Conservation (phyloP, 2,797 vertebrate species). For the Discoglossus pictus region DNA sequence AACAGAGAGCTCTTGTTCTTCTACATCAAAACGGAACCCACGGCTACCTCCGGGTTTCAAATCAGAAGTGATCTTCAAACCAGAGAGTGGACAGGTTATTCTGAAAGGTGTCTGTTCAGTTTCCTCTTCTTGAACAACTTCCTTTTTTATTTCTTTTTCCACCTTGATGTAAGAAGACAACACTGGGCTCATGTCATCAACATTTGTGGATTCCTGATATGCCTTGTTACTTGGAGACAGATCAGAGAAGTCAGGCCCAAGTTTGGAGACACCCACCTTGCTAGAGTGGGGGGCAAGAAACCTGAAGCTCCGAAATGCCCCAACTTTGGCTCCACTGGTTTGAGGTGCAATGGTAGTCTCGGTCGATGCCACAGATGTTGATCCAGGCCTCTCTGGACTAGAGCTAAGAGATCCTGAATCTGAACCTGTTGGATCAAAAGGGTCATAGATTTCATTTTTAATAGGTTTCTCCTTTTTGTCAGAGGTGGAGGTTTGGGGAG, state of each 20-base stretch:
- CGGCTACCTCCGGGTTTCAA: constrained; percentile 39
- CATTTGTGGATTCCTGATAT: constrained; percentile 40
- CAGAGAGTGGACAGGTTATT: constrained; percentile 32
- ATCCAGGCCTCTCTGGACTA: constrained; percentile 69
- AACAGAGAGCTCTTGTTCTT: constrained; percentile 60
- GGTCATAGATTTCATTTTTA: constrained; percentile 88
- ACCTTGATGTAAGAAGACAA: constrained; percentile 54
- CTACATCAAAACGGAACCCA: constrained; percentile 61
- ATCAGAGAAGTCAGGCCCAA: constrained; percentile 51
- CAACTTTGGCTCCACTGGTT: constrained; percentile 64
- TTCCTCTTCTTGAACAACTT: constrained; percentile 24
- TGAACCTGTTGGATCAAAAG: constrained; percentile 91
- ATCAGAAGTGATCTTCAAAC: constrained; percentile 45
- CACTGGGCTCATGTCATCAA: constrained; percentile 50
- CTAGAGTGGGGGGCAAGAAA: constrained; percentile 68
- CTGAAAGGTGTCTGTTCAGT: constrained; percentile 27
- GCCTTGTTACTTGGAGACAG: constrained; percentile 39
- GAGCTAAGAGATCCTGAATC: constrained; percentile 80
- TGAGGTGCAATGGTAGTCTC: constrained; percentile 71
- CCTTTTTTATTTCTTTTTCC: constrained; percentile 47
- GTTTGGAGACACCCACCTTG: constrained; percentile 47
- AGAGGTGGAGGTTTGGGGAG: constrained; percentile 59
- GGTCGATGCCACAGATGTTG: constrained; percentile 35
- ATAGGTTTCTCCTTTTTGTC: constrained; percentile 70
- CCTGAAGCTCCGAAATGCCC: constrained; percentile 63